These are phyloP conservation scores for Gerris lacustris DNA, from an alignment of 2,888 invertebrate species.

Conservation along the genomic window DNA sequence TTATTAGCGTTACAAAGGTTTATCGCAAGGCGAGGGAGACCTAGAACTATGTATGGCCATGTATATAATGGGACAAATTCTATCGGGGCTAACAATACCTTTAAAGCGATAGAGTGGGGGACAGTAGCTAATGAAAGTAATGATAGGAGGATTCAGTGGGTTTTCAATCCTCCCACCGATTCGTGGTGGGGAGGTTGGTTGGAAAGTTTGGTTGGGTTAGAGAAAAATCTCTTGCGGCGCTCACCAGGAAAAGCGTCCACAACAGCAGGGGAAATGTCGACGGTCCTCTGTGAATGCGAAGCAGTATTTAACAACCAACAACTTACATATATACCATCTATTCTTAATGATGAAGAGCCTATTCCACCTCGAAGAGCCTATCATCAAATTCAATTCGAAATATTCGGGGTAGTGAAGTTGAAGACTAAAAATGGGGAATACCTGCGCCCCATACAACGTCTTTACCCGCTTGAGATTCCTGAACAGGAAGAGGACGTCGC, in stretches of 20 bases:
- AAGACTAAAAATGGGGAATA: no score
- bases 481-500: no score
- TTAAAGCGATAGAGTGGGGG: constrained; percentile 8
- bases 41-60: constrained; percentile 19
- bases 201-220: constrained; percentile 16
- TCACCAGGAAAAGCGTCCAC: constrained; percentile 13
- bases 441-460: no score
- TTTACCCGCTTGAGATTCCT: no score
- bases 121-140: constrained; percentile 17
- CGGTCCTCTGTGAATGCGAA: constrained; percentile 18
- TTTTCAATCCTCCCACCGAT: constrained; percentile 34
- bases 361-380: no score
- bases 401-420: no score
- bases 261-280: constrained; percentile 15
- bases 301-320: constrained; percentile 9
- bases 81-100: constrained; percentile 8
- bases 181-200: constrained; percentile 32
- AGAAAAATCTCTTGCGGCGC: constrained; percentile 14
- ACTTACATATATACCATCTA: neutral
- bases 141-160: constrained; percentile 29
- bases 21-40: constrained; percentile 28
- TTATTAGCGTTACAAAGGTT: constrained; percentile 32
- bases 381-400: no score
- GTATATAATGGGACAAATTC: constrained; percentile 36
- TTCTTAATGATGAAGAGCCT: neutral